Base-by-base conservation (phyloP, 2,888 invertebrate species). In the Latheticus oryzae region DNA sequence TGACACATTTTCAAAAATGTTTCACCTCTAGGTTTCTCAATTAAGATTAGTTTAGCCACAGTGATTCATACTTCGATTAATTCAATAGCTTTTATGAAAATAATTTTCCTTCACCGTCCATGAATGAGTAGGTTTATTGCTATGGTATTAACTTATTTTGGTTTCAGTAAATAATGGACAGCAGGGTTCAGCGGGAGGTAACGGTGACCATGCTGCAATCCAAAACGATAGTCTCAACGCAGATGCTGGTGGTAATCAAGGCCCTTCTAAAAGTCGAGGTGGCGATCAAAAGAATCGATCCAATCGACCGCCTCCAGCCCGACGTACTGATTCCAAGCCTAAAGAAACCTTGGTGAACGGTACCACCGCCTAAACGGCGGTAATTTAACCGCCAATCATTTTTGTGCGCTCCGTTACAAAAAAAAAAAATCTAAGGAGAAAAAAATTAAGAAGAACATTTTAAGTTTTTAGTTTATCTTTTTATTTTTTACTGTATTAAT, bases 311-410 rank as follows among this genome's bases (percentile, higher is more conserved):
- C 75, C 76, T 2, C 69, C 77, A 71, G 59, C 77, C 70, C 73
- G 75, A 24, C 70, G 76, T 24, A 67, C 60, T 47, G 74, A 72
- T 48, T 78, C 79, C 73, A 84, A 84, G 79, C 80, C 83, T 67
- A 85, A 85, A 70, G 86, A 85, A 79, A 80, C 85, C 75, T 81
- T 87, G 78, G 83, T 87, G 67, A 87, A 87, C 79, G 87, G 87
- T 80, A 84, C 87, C 66, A 81, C 77, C 52, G 76, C 83, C 77
- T 84, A 82, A 76, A 66, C 37, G 47, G 47, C 40, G 23, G 23
- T 21, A 28, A 15, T 23, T 30, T 13, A n/a, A n/a, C n/a, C n/a
- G n/a, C n/a, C n/a, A n/a, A n/a, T n/a, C 19, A 11, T 19, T 26
- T 13, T 12, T 45, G 51, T 56, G 52, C 53, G 45, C 45, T 28